Conservation (phyloP, 2,113 vertebrate genomes). For the Isurus oxyrinchus region DNA sequence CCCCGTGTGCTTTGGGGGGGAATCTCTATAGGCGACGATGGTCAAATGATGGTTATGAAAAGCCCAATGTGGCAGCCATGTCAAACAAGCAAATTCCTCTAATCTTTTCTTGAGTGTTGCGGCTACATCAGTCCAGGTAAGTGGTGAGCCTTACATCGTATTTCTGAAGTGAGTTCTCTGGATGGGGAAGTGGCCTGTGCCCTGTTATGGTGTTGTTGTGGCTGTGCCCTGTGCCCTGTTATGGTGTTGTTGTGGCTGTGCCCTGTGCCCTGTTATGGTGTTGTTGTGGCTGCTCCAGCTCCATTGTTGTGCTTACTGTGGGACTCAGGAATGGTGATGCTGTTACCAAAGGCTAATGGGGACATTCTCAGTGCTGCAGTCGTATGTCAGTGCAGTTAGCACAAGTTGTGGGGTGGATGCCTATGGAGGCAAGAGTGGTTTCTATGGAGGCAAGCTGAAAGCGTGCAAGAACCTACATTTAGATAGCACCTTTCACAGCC, state of each 20-base stretch:
- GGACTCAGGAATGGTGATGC: neutral
- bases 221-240: too few species aligned
- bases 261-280: too few species aligned
- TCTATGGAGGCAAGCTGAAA: neutral
- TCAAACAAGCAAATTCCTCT: too few species aligned
- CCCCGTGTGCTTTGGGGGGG: neutral
- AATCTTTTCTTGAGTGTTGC: too few species aligned
- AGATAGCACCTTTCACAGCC: neutral
- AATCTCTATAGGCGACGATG: neutral
- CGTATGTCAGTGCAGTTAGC: too few species aligned
- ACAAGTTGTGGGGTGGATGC: neutral
- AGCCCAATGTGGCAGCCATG: too few species aligned
- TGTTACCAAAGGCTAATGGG: neutral
- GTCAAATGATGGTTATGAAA: neutral
- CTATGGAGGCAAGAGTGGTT: neutral
- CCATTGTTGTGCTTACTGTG: neutral
- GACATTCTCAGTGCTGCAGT: neutral
- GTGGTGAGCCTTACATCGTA: neutral
- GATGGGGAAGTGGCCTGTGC: neutral
- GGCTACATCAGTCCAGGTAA: neutral
- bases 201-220: too few species aligned
- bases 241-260: too few species aligned
- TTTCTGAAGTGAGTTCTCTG: neutral
- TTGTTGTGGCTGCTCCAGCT: too few species aligned
- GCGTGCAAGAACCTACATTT: neutral